Evolutionary conservation across 2,113 vertebrate species (phyloP).

Genomic region (Gymnogyps californianus): DNA sequence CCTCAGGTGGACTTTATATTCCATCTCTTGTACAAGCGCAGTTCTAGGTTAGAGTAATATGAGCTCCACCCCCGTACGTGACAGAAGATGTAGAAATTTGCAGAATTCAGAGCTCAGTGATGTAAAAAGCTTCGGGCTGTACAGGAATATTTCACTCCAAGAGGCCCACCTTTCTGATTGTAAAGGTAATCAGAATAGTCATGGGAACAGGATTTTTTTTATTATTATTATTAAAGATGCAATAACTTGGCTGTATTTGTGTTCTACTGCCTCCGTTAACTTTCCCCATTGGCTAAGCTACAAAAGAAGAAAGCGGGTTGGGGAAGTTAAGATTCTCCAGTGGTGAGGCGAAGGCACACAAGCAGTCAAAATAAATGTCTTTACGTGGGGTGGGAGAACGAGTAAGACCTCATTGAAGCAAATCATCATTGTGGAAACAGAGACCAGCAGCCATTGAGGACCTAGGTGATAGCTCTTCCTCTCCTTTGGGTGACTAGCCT

Average conservation of each 20-base stretch:
- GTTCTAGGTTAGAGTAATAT: not conserved
- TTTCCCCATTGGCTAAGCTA: not conserved
- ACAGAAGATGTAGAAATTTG: not conserved
- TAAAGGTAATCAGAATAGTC: not conserved
- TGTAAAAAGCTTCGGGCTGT: not conserved
- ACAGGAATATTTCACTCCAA: not conserved
- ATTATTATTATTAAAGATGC: not conserved
- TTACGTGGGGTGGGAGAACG: not conserved
- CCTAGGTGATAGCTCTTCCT: not conserved
- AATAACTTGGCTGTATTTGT: not conserved
- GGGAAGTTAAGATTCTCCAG: not conserved
- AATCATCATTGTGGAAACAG: not conserved
- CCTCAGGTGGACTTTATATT: not conserved
- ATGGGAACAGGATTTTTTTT: not conserved
- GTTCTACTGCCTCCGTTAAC: not conserved
- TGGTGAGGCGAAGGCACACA: not conserved
- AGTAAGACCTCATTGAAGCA: not conserved
- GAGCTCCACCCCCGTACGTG: accelerated
- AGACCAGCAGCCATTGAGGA: not conserved
- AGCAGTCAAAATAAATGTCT: not conserved
- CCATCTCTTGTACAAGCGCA: not conserved
- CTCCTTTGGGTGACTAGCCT: not conserved
- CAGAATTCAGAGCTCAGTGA: not conserved
- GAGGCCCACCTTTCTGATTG: not conserved
- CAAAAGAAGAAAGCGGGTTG: not conserved